Conservation (phyloP, 1,140 invertebrate species). For the Dendroctonus ponderosae region DNA sequence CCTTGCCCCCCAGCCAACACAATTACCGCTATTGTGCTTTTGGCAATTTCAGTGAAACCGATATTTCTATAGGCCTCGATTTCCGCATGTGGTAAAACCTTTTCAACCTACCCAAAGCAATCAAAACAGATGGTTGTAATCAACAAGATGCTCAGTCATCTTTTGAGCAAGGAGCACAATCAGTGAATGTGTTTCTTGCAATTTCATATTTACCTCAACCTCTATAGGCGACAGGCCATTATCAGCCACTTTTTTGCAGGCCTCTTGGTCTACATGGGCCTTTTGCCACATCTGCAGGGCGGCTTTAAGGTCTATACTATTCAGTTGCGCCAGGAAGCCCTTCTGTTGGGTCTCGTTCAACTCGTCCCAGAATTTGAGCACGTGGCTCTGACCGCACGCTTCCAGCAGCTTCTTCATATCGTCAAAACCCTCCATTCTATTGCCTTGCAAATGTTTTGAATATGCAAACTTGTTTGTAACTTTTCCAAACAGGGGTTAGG, state of each 20-base stretch:
- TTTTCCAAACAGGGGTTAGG: background rate
- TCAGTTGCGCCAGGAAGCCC: constrained; percentile 60
- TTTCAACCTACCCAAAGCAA: constrained; percentile 62
- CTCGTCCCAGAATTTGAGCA: constrained; percentile 81
- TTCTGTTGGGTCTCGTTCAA: constrained; percentile 65
- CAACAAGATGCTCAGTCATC: background rate
- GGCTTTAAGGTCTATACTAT: constrained; percentile 65
- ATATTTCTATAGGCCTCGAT: constrained; percentile 65
- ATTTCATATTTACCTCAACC: constrained; percentile 8
- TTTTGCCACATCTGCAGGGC: constrained; percentile 64
- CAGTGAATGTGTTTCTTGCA: background rate
- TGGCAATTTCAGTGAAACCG: constrained; percentile 70
- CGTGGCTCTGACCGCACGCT: constrained; percentile 69
- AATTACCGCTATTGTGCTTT: constrained; percentile 82
- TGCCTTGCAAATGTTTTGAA: constrained; percentile 14
- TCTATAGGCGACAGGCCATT: constrained; percentile 75
- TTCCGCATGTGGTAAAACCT: constrained; percentile 57
- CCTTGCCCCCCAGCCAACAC: constrained; percentile 69
- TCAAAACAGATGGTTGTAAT: constrained; percentile 44
- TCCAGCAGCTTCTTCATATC: constrained; percentile 29
- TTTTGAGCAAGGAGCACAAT: background rate
- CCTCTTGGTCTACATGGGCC: constrained; percentile 59
- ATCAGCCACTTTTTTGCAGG: constrained; percentile 67
- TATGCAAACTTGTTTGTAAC: constrained; percentile 15
- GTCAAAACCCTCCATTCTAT: constrained; percentile 19